A percentile compares a stretch with the other conserved stretches of the same genome.
phyloP scores from a whole-genome alignment of 1,140 invertebrate species.

The Pentalonia nigronervosa region DNA sequence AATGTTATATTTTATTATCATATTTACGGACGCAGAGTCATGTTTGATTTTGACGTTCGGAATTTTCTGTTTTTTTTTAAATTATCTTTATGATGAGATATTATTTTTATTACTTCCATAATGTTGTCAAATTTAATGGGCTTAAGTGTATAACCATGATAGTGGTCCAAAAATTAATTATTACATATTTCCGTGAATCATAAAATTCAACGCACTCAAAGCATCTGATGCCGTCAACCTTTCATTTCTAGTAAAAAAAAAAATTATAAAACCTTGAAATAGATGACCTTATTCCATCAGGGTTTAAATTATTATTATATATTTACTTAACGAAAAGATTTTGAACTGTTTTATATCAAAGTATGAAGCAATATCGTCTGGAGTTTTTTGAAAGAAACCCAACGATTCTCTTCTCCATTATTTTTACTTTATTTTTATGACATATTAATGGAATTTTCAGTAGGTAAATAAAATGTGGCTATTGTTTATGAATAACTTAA shows the following conservation, averaged over 20 bases:
- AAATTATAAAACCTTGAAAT: conserved; percentile 32
- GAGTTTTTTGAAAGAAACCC: not conserved
- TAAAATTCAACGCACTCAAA: not conserved
- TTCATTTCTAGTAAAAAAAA: not conserved
- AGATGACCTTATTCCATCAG: not conserved
- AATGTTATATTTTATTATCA: not conserved
- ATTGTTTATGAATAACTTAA: not conserved
- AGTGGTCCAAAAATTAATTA: conserved; percentile 23
- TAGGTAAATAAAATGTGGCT: not conserved
- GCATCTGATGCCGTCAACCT: not conserved
- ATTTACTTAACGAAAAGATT: not conserved
- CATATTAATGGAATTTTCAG: not conserved
- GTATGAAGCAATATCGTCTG: not conserved
- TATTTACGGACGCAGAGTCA: not conserved
- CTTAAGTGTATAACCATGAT: conserved; percentile 3
- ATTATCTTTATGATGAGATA: not conserved
- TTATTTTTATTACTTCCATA: conserved; percentile 13
- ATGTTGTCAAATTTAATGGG: not conserved
- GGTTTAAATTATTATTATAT: not conserved
- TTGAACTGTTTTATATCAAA: not conserved
- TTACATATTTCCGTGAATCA: conserved; percentile 4
- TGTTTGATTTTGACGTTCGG: not conserved
- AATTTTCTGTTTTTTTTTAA: not conserved
- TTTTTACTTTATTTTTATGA: conserved; percentile 7
- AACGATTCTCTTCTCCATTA: not conserved